Base-by-base conservation (phyloP, 2,113 vertebrate species). In the Dunckerocampus dactyliophorus region DNA sequence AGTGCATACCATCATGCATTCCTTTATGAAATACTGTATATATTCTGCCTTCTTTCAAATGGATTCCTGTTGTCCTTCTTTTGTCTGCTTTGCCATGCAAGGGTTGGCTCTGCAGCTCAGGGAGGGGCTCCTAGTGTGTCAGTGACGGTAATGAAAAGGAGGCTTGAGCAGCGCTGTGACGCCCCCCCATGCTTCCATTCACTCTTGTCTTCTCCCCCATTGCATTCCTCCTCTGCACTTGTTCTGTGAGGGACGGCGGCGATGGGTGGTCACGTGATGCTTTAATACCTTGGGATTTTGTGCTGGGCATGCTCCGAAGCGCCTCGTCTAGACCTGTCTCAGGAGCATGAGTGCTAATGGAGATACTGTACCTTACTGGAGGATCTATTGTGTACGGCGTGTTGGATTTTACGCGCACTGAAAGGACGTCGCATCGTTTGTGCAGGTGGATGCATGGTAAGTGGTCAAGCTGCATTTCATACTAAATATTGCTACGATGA, bases 221-320 rank as follows among this genome's bases (percentile, higher is more conserved):
- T 43, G 37, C 46, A 62, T 65, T 54, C 58, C 66, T 70, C 45
- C 64, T 65, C 34, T 71, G 28, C 7, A n/a, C 65, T 73, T 11
- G 49, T 52, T 64, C 57, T 43, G 16, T 74, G 74, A 76, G 62
- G 77, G 84, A 72, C n/a, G 56, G 64, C 74, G 69, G 71, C 37
- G 82, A 75, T 47, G 51, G 64, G 34, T 62, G 66, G 54, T 76
- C 89, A 89, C 69, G 87, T 91, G 89, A 89, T 62, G 51, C 52
- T 68, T 59, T 82, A 85, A 89, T 89, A 73, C 82, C 76, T 79
- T 34, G 82, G 79, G 84, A 87, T 89, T 87, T 90, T 80, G 80
- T 72, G 58, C 59, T 63, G 65, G 80, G 70, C 84, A 85, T 86
- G 80, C 85, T 82, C 85, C 28, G 68, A 19, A n/a, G 67, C 61